Conservation (phyloP, 2,797 vertebrate species). For the Megalops cyprinoides region DNA sequence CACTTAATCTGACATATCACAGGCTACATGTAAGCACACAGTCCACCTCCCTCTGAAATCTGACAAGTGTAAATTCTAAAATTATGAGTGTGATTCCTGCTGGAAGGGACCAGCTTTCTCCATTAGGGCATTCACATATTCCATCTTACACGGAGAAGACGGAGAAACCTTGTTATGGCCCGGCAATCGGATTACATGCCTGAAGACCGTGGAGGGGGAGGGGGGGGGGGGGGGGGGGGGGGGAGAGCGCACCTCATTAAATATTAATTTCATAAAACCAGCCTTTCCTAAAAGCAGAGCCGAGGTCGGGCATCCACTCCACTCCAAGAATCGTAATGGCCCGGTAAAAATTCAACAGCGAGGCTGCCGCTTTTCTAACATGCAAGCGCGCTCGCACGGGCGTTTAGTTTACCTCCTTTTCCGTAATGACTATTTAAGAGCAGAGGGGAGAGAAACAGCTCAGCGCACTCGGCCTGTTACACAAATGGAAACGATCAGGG, state of each 20-base stretch:
- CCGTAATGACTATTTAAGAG: slow-evolving; percentile 41
- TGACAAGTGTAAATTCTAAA: slow-evolving; percentile 30
- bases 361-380: slow-evolving; percentile 50
- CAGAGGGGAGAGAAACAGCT: slow-evolving; percentile 40
- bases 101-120: slow-evolving; percentile 32
- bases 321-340: slow-evolving; percentile 20
- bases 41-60: not conserved
- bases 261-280: slow-evolving; percentile 79
- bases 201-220: no score
- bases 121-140: slow-evolving; percentile 38
- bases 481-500: slow-evolving; percentile 22
- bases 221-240: no score
- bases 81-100: slow-evolving; percentile 33
- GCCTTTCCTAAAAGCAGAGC: slow-evolving; percentile 64
- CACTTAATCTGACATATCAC: slow-evolving; percentile 15
- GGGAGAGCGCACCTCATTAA: slow-evolving; percentile 77
- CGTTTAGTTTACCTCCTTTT: slow-evolving; percentile 35
- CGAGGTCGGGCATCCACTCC: not conserved
- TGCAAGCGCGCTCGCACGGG: slow-evolving; percentile 32
- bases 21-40: slow-evolving; percentile 7
- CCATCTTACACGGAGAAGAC: slow-evolving; percentile 30
- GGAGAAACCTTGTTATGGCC: slow-evolving; percentile 76
- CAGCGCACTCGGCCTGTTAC: slow-evolving; percentile 30
- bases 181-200: slow-evolving; percentile 76
- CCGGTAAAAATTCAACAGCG: slow-evolving; percentile 17